Conservation (phyloP, 2,797 vertebrate genomes). For the Picus viridis region DNA sequence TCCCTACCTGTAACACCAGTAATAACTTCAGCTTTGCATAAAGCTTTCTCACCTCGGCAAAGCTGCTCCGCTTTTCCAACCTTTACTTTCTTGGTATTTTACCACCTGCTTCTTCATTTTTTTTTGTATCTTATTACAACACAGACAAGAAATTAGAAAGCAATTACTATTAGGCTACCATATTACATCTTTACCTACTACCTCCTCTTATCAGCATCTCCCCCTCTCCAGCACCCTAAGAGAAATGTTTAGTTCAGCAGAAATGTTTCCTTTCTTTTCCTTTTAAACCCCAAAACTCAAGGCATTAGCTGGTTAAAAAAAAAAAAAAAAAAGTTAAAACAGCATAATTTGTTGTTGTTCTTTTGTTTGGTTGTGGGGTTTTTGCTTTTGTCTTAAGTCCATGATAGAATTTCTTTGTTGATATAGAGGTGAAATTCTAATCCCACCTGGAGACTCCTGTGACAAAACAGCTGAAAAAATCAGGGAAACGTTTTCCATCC, state of each 20-base stretch:
- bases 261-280: background rate
- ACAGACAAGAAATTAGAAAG: background rate
- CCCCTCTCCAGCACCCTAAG: background rate
- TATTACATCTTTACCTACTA: background rate
- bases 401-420: background rate
- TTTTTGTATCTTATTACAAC: background rate
- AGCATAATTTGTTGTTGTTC: background rate
- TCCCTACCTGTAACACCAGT: background rate
- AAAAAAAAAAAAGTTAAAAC: background rate
- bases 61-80: background rate
- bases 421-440: background rate
- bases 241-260: background rate
- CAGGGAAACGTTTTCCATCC: background rate
- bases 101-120: background rate
- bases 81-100: background rate
- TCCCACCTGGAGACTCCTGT: background rate
- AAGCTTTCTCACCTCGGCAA: background rate
- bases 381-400: background rate
- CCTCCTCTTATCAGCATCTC: background rate
- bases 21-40: background rate
- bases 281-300: background rate
- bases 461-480: background rate
- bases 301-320: background rate
- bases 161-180: background rate
- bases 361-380: background rate